Evolutionary conservation across 2,888 invertebrate genomes (phyloP), one percentile per base, ranked within the genome.

Genomic region (Iphiclides podalirius): DNA sequence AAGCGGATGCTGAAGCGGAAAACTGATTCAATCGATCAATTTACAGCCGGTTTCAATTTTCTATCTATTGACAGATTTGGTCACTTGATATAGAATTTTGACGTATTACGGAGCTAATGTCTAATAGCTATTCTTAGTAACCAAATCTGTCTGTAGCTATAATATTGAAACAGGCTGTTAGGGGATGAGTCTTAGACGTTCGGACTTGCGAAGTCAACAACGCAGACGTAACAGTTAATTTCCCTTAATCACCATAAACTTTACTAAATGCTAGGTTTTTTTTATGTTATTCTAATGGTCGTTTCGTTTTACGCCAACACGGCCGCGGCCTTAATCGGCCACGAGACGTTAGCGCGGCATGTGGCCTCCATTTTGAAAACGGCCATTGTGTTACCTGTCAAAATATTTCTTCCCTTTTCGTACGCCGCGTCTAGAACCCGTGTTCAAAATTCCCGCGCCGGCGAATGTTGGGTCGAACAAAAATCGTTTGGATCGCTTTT

Each of bases 381-480:
- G 43, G 54, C 74, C 72, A 75, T 79, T 80, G 77, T 78, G 74
- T 77, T 74, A 75, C 61, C 81, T 83, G 83, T 82, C 80, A 80
- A 80, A 83, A 83, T 79, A 79, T 79, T 78, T 77, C 65, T 69
- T 70, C 71, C 72, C 76, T 77, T 72, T 67, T 56, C 60, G 45
- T 51, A 35, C 38, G 14, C 16, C 49, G 39, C 28, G 35, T 35
- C 40, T 43, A 43, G 20, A 23, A 13, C 15, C 26, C 20, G 38
- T 17, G 39, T 9, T 8, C 38, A 28, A 31, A 36, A 42, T 20
- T 37, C 23, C 26, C 4, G 38, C 2, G 33, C 17, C 26, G 44
- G 44, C 50, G 36, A 50, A 50, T 50, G 40, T 44, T 28, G 31
- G 34, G 23, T 28, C 26, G 26, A 44, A 49, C 42, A 35, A 17